Percentiles rank a stretch among this genome's conserved stretches.
Evolutionary conservation across 2,797 vertebrate genomes (phyloP).

Genomic region (Coreius guichenoti): DNA sequence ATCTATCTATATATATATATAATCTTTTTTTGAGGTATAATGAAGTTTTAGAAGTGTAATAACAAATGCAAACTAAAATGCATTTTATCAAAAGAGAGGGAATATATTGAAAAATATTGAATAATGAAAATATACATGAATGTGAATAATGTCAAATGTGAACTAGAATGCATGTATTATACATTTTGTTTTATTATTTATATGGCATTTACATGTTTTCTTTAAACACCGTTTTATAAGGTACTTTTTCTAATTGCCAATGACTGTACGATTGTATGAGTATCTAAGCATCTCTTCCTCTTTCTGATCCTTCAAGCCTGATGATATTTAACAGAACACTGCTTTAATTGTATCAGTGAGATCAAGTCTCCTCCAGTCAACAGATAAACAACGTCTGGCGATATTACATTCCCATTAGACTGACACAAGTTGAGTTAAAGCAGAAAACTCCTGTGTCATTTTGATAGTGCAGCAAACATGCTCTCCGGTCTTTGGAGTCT

Average conservation of each 20-base stretch:
- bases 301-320: constrained; percentile 12
- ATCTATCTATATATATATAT: too few relatives aligned
- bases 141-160: background rate
- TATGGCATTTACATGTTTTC: background rate
- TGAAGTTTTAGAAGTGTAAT: background rate
- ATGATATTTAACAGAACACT: constrained; percentile 37
- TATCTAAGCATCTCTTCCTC: constrained; percentile 3
- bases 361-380: constrained; percentile 25
- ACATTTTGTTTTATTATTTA: background rate
- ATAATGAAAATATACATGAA: background rate
- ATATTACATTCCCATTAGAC: constrained; percentile 43
- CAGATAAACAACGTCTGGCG: constrained; percentile 29
- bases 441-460: background rate
- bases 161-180: background rate
- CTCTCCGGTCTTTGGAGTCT: background rate
- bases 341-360: constrained; percentile 40
- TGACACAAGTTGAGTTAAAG: constrained; percentile 21
- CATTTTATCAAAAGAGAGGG: background rate
- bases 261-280: background rate
- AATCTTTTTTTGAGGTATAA: too few relatives aligned
- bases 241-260: background rate
- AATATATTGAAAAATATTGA: background rate
- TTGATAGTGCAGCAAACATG: background rate
- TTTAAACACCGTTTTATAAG: background rate
- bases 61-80: background rate